Conservation (phyloP, 2,113 vertebrate species). For the Telmatochromis brachygnathus region DNA sequence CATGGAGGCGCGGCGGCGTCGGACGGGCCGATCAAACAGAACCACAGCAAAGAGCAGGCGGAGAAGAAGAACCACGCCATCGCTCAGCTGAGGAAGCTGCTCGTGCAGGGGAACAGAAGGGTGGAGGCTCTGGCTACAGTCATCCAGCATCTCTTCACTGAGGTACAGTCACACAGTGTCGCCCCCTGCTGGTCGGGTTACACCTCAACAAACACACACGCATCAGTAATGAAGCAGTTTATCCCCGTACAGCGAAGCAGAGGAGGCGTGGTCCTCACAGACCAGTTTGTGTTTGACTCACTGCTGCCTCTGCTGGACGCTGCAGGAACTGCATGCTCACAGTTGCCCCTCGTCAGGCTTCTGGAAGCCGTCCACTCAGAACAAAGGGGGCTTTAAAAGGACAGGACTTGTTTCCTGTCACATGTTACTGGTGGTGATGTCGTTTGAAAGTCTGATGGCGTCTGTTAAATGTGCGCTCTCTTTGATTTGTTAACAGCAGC, state of each 20-base stretch:
- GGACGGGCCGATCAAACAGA: not conserved
- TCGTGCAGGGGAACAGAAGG: slow-evolving; percentile 47
- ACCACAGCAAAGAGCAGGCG: slow-evolving; percentile 27
- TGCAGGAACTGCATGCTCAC: not conserved
- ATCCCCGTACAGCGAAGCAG: rapidly evolving
- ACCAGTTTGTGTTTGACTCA: not conserved
- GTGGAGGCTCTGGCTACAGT: slow-evolving; percentile 61
- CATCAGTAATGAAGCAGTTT: rapidly evolving
- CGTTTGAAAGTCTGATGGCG: not conserved
- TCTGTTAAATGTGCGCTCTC: rapidly evolving
- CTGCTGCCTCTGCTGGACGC: not conserved
- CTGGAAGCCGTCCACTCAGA: not conserved
- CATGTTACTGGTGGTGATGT: not conserved
- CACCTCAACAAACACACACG: rapidly evolving
- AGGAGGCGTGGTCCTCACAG: not conserved
- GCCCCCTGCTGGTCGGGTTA: not conserved
- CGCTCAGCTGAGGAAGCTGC: slow-evolving; percentile 45
- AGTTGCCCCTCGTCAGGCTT: not conserved
- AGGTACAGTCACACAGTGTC: slow-evolving; percentile 8
- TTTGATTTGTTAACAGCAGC: not conserved
- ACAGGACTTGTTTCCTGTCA: not conserved
- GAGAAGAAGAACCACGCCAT: slow-evolving; percentile 58
- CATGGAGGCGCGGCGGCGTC: not conserved
- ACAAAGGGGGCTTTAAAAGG: not conserved
- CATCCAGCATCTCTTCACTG: slow-evolving; percentile 57